Evolutionary conservation across 2,888 invertebrate genomes (phyloP), one percentile per base, ranked within the genome.

Genomic region (Athalia rosae): DNA sequence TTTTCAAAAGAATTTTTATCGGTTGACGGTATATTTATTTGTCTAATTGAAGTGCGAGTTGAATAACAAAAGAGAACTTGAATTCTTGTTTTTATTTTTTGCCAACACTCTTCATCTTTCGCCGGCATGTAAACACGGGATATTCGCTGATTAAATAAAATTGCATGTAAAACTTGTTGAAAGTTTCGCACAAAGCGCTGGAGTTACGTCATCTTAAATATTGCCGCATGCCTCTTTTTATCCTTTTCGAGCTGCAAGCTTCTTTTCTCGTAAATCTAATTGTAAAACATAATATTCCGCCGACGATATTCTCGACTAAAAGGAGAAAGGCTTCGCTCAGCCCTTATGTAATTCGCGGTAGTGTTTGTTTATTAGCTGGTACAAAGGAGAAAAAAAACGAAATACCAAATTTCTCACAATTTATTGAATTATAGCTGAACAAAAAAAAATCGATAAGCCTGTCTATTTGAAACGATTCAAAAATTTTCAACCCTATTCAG

Each of bases 141-240:
- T 47, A 64, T 64, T 64, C 64, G 47, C 13, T 64, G 64, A 64
- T 45, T 64, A 64, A 64, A 64, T 64, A 64, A 64, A 41, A 43
- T 62, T 62, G 41, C 9, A 11, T 64, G 47, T 64, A n/a, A 64
- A 64, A 13, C n/a, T n/a, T 64, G 28, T 28, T 28, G 28, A 28
- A 28, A 28, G 28, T 28, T 28, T 28, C 2, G 28, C 28, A 28
- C 28, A 28, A 28, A 28, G 28, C 28, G 28, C 28, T 53, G 11
- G 9, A 5, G 67, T 67, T 67, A 67, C 50, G 67, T 67, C 50
- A 67, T 5, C 50, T 15, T 48, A 15, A 67, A 4, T 4, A 28
- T 50, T 15, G 11, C n/a, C n/a, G 6, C 9, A 9, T 41, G 6
- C 11, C 41, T 62, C 41, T 62, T 41, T n/a, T 58, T n/a, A 6